Conservation (phyloP, 2,888 invertebrate species). For the Leucozona laternaria region DNA sequence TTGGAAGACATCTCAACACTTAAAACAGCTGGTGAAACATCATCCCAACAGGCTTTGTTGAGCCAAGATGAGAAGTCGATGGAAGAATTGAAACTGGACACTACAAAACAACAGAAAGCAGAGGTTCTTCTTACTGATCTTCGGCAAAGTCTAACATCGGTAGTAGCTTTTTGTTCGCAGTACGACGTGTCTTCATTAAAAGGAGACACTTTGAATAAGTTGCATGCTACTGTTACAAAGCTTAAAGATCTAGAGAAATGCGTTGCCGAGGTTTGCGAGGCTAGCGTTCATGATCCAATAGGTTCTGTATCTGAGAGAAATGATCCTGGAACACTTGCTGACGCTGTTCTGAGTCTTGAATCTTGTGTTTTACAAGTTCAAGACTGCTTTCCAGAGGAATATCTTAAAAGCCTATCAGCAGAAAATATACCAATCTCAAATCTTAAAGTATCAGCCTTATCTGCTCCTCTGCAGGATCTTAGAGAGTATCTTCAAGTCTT, state of each 20-base stretch:
- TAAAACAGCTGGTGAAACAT: conserved; percentile 85
- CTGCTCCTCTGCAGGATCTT: conserved; percentile 80
- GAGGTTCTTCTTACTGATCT: conserved; percentile 79
- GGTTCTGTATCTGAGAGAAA: conserved; percentile 80
- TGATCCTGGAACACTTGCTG: conserved; percentile 80
- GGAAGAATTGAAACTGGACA: conserved; percentile 58
- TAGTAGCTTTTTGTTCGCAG: conserved; percentile 79
- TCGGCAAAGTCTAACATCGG: conserved; percentile 80
- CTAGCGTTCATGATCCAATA: conserved; percentile 80
- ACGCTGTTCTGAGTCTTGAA: conserved; percentile 80
- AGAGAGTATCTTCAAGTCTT: conserved; percentile 78
- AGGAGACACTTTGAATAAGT: conserved; percentile 76
- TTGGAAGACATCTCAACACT: conserved; percentile 86
- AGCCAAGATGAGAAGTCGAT: conserved; percentile 45
- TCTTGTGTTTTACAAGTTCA: conserved; percentile 81
- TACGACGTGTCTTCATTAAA: conserved; percentile 77
- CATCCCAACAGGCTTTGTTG: conserved; percentile 67
- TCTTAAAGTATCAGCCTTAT: conserved; percentile 75
- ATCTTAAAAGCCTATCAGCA: conserved; percentile 59
- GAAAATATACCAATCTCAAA: conserved; percentile 36
- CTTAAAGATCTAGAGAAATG: conserved; percentile 82
- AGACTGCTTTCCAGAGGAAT: conserved; percentile 78
- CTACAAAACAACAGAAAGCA: conserved; percentile 71
- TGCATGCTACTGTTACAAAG: conserved; percentile 80
- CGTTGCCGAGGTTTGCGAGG: conserved; percentile 82